Percentiles rank a stretch among this genome's conserved stretches.
Conservation (phyloP, 2,888 invertebrate species). For the Germaria angustata region DNA sequence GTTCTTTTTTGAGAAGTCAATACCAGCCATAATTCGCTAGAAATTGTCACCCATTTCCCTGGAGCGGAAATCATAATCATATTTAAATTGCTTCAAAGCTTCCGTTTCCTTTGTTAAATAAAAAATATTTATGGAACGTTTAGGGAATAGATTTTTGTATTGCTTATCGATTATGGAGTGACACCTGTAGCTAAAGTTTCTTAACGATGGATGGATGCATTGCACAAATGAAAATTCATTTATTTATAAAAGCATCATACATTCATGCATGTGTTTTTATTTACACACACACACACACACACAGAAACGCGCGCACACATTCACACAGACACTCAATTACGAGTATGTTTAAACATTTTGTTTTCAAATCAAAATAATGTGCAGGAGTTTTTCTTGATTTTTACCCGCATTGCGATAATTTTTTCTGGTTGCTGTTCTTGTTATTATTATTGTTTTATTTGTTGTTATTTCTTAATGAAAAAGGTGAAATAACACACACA, state of each 20-base stretch:
- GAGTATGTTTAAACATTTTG: neutral
- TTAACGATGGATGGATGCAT: neutral
- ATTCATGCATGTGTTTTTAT: neutral
- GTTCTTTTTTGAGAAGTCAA: too few relatives aligned
- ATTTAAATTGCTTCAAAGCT: slow-evolving; percentile 1
- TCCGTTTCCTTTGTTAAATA: slow-evolving; percentile 6
- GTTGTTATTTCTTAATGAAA: slow-evolving; percentile 56
- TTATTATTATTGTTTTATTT: slow-evolving; percentile 29
- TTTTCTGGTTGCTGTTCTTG: slow-evolving; percentile 28
- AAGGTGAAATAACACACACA: slow-evolving; percentile 62
- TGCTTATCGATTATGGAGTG: slow-evolving; percentile 43
- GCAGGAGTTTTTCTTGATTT: slow-evolving; percentile 56
- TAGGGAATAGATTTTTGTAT: neutral
- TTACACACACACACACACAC: neutral
- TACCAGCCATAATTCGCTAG: neutral
- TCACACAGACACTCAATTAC: neutral
- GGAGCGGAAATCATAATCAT: neutral
- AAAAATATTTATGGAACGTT: neutral
- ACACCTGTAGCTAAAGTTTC: slow-evolving; percentile 39
- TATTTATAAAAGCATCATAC: neutral
- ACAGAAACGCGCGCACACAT: neutral
- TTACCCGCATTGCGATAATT: slow-evolving; percentile 67
- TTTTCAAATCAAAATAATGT: slow-evolving; percentile 38
- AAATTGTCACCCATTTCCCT: neutral
- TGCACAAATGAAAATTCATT: slow-evolving; percentile 31